Evolutionary conservation across 64 coral and sea anemone genomes (phyloP), one percentile per base, ranked within the genome.

Genomic region (Platygyra sinensis): DNA sequence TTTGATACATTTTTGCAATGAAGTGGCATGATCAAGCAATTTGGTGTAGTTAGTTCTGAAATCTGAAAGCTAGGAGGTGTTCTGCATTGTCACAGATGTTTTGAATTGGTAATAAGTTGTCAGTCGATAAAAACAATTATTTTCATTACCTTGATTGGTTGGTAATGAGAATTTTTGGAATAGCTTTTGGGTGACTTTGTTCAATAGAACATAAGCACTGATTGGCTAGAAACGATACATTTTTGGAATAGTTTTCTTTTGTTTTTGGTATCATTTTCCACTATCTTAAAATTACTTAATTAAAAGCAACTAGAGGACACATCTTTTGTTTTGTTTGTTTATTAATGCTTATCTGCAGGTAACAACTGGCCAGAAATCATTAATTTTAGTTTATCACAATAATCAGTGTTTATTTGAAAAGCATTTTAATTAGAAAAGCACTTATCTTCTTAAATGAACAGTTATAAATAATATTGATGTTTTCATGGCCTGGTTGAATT

Each of bases 321-420:
- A 79, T 57, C 76, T 79, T 59, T 79, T 13, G 74, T 76, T 79
- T 79, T 28, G 73, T 75, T 24, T 79, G 12, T 79, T 79, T 79
- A 79, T 79, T 79, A n/a, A 29, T 27, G 25, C 46, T 57, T 25
- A 54, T 79, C 19, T 2, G 27, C 46, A 55, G 24, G 11, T 79
- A 17, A 24, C 74, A 49, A 69, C 65, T n/a, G 11, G 29, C n/a
- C 65, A n/a, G 18, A 69, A 69, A 69, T 69, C 65, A 25, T 27
- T 69, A 28, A 3, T 5, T 69, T 20, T 46, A 46, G 7, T 46
- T 46, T n/a, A 69, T 24, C 25, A n/a, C 10, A n/a, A 69, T 69
- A 69, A 25, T 69, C n/a, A 2, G 5, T 27, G 65, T 29, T 25
- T 12, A n/a, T 11, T 69, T 69, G 22, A 69, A 69, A 69, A 69